Base-by-base conservation (phyloP, 2,797 vertebrate species). In the Gallinago nigripennis region DNA sequence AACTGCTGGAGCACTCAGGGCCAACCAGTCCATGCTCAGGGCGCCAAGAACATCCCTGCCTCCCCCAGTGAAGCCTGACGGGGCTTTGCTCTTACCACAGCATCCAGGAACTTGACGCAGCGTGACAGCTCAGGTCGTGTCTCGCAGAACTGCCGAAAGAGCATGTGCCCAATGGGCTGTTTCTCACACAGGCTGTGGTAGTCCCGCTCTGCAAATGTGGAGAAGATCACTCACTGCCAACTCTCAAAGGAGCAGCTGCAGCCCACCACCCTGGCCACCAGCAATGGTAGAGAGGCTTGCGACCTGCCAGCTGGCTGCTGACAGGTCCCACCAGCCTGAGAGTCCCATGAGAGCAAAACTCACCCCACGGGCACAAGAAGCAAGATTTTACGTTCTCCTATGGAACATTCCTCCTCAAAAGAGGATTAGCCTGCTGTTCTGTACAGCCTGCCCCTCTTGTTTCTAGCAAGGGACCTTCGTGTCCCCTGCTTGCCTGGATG, bases 131-230 rank as follows among this genome's bases (percentile, higher is more conserved):
- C 99, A 0, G 98, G 98, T 61, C 98, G 98, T 1, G 99, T 99
- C 57, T 99, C 98, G 6, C 99, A 99, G 98, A 99, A 99, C 96
- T 99, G 98, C 46, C 99, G 98, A 94, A 99, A 99, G 9, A 99
- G 98, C 71, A 98, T 96, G 25, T 98, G 98, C 70, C 99, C 99
- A 0, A 99, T 99, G 3, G 99, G 99, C 98, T 99, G 99, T 68
- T 98, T 98, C 97, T 99, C 99, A 5, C 99, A 99, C 54, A 99
- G 98, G 97, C 98, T 99, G 97, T 98, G 98, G 98, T 99, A 99
- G 98, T 99, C 99, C 76, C 98, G 98, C 91, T 99, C 99, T 99
- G 96, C 53, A 87, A 92, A 91, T 1, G 6, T 39, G 56, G 82
- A 88, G 17, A 84, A 85, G 46, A 75, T 66, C 73, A 82, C 56